Evolutionary conservation across 92 coral and sea anemone species (phyloP), one percentile per base, ranked within the genome.

Genomic region (Heteractis magnifica): DNA sequence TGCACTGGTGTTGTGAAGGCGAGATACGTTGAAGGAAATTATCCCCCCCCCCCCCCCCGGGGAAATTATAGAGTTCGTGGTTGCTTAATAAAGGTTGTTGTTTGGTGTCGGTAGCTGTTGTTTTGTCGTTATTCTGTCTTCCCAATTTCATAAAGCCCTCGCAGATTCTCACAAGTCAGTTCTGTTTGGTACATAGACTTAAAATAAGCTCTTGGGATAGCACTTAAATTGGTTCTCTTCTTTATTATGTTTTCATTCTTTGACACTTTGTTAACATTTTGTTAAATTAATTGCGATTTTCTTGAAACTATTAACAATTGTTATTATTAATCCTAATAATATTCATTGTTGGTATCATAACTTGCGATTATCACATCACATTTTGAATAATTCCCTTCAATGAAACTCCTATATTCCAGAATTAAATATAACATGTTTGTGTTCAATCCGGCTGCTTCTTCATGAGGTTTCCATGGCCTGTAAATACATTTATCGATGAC

Each of bases 231-330:
- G 5, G 12, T 15, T 59, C 18, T 13, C 8, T 62, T 62, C 5
- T 62, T 5, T 62, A 4, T 62, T 62, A 58, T 12, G 1, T 62
- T 62, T 5, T 5, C 4, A 18, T 62, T 62, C 20, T 5, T 62
- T 4, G 21, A 18, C 10, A 1, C 0, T 62, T 62, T 23, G 8
- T 62, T n/a, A 23, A 18, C 10, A 3, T 62, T 62, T 62, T n/a
- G 5, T 58, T 58, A 58, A 10, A 12, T 58, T 58, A 12, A 12
- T 58, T 62, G 7, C 20, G 20, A 18, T 62, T 62, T 62, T 2
- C 26, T 62, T 62, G 70, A 62, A 18, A 62, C 70, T 62, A 62
- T 62, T 62, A n/a, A 62, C 70, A 62, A 62, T 62, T 62, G 20
- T 62, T 9, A 62, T n/a, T 62, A 0, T 62, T 18, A 62, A 62